These are phyloP conservation scores for Cynoglossus semilaevis DNA, from an alignment of 2,113 vertebrate species.

Conservation along the genomic window DNA sequence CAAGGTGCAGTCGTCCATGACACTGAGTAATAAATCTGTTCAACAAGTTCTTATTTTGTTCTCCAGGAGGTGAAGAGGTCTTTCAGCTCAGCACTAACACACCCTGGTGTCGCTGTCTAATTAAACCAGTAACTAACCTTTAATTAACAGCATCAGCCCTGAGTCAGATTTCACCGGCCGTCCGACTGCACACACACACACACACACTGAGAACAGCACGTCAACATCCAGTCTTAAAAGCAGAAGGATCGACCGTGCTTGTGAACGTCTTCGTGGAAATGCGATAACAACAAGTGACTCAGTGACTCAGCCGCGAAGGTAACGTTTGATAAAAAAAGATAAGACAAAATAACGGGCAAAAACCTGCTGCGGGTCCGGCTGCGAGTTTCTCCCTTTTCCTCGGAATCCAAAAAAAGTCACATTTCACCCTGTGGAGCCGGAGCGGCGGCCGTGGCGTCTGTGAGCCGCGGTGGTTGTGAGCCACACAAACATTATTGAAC, in stretches of 20 bases:
- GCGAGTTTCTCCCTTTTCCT: slow-evolving; percentile 15
- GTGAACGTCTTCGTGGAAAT: too few species aligned
- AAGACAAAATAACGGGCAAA: not conserved
- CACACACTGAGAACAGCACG: too few species aligned
- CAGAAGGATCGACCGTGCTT: too few species aligned
- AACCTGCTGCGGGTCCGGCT: slow-evolving; percentile 48
- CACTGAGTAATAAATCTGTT: not conserved
- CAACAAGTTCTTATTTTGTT: slow-evolving; percentile 6
- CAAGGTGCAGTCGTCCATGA: too few species aligned
- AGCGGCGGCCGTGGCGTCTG: not conserved
- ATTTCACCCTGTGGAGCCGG: slow-evolving; percentile 18
- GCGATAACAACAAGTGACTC: not conserved
- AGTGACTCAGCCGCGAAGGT: not conserved
- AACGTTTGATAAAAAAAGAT: not conserved
- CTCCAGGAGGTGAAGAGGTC: not conserved
- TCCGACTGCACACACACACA: not conserved
- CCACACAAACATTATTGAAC: slow-evolving; percentile 56
- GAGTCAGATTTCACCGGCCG: not conserved
- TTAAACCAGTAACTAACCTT: slow-evolving; percentile 18
- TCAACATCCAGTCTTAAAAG: too few species aligned
- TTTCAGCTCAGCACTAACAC: not conserved
- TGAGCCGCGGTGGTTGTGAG: slow-evolving; percentile 15
- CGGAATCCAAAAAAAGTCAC: slow-evolving; percentile 13
- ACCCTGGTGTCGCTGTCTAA: too few species aligned
- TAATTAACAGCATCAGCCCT: not conserved